Evolutionary conservation across 2,888 invertebrate species (phyloP), one percentile per base, ranked within the genome.

Genomic region (Acanthosepion esculentum): DNA sequence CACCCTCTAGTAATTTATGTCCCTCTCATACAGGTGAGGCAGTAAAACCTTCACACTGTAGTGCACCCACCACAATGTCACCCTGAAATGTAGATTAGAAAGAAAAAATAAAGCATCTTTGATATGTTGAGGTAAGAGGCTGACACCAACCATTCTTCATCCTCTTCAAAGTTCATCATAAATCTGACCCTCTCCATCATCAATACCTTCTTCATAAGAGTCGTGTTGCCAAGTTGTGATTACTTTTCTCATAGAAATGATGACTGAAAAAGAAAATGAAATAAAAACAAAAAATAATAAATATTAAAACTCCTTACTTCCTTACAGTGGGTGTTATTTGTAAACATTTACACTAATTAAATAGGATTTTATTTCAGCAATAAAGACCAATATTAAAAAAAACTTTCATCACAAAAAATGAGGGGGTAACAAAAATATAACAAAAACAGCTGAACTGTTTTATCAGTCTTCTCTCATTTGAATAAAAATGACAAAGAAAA

Each of bases 161-260:
- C 23, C 18, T 41, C 29, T 26, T 7, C 20, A 64, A 29, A 53
- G 91, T 6, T 53, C 59, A 41, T 92, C n/a, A 33, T 92, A 91
- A 92, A 48, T 18, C n/a, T 33, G 33, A 48, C 53, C 94, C 48
- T 94, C 94, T 33, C 94, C 64, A 55, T 93, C 95, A n/a, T 95
- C 95, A 29, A 10, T 10, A 6, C n/a, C 6, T 91, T 18, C 18
- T 59, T 78, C 91, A 48, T 29, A n/a, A 78, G n/a, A 10, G 10
- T 78, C 12, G 33, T 92, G n/a, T 33, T 93, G 50, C 55, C 94
- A 95, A 59, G 91, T 94, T 50, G 94, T 91, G 48, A 95, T 78
- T 26, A 95, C 95, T 91, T 94, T 95, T 53, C 94, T 95, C 95
- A 95, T 95, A 33, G 94, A 94, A 15, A 48, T 64, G n/a, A 50